Base-by-base conservation (phyloP, 1,140 invertebrate genomes). In the Condylostylus longicornis region DNA sequence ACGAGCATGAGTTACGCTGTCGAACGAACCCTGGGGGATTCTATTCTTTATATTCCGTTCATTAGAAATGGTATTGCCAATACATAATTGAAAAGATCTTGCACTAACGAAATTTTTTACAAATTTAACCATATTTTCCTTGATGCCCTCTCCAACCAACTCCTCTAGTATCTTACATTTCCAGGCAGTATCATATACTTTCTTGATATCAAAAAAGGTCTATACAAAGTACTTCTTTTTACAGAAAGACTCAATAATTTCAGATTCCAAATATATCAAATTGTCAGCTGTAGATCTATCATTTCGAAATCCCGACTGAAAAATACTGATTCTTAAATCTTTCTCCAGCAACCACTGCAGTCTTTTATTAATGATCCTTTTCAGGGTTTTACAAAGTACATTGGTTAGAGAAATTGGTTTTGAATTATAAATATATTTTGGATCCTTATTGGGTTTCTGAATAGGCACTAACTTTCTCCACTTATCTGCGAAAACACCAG, bases 131-230 rank as follows among this genome's bases (percentile, higher is more conserved):
- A 42, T 32, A 18, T 38, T 30, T 3, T 41, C 45, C 13, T 30
- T 37, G 12, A 47, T 13, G 4, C 33, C 25, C 12, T 30, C 14
- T 3, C 38, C n/a, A 8, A 21, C 18, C 10, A 44, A 15, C 7
- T 42, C 30, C 31, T 40, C 15, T 4, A 45, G 27, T 10, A 43
- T 30, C 10, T 18, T 38, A 13, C 47, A 21, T 12, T 33, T 38
- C 41, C 41, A 49, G 6, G 42, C 29, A 27, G 40, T 49, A 14
- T 60, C 49, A 20, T 49, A 50, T 2, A 44, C 49, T 35, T 53
- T 54, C 33, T 50, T 42, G 8, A 49, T 42, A 25, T 57, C 50
- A 33, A 54, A 38, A 14, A 46, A 43, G 12, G 54, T 39, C 12
- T 43, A 29, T 5, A 52, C 23, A 12, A 46, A 34, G 19, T 50